Conservation (phyloP, 1,140 invertebrate genomes). For the Palaemon carinicauda region DNA sequence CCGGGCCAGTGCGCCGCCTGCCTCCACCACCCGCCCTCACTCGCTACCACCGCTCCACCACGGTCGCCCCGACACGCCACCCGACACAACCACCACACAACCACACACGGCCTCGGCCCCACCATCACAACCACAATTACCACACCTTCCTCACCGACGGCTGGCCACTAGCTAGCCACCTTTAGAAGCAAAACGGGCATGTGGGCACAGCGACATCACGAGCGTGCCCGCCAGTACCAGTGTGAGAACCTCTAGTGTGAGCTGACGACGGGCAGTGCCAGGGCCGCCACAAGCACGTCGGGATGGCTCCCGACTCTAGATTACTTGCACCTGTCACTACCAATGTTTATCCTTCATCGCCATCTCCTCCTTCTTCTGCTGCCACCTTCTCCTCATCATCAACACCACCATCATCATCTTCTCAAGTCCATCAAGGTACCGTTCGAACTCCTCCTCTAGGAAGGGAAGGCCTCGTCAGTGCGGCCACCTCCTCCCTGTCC, state of each 20-base stretch:
- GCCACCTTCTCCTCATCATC: background rate
- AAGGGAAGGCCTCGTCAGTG: constrained; percentile 48
- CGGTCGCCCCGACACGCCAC: constrained; percentile 45
- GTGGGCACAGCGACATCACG: constrained; percentile 30
- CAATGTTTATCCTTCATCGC: background rate
- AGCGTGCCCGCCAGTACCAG: constrained; percentile 39
- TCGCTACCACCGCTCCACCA: constrained; percentile 48
- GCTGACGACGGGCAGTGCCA: constrained; percentile 37
- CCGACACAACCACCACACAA: constrained; percentile 51
- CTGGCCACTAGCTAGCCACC: constrained; percentile 44
- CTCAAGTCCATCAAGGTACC: background rate
- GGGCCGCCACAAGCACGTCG: background rate
- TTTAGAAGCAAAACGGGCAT: constrained; percentile 39
- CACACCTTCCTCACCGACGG: constrained; percentile 37
- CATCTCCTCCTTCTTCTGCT: background rate
- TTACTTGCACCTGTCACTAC: constrained; percentile 37
- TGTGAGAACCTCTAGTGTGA: constrained; percentile 51
- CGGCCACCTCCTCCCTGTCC: constrained; percentile 46
- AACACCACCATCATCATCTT: background rate
- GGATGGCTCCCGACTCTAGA: constrained; percentile 53
- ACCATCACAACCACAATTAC: constrained; percentile 37
- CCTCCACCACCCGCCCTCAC: constrained; percentile 35
- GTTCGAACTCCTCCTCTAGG: constrained; percentile 20
- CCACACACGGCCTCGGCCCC: constrained; percentile 20
- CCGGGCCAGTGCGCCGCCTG: constrained; percentile 4